Evolutionary conservation across 2,113 vertebrate species (phyloP).

Genomic region (Aldabrachelys gigantea): DNA sequence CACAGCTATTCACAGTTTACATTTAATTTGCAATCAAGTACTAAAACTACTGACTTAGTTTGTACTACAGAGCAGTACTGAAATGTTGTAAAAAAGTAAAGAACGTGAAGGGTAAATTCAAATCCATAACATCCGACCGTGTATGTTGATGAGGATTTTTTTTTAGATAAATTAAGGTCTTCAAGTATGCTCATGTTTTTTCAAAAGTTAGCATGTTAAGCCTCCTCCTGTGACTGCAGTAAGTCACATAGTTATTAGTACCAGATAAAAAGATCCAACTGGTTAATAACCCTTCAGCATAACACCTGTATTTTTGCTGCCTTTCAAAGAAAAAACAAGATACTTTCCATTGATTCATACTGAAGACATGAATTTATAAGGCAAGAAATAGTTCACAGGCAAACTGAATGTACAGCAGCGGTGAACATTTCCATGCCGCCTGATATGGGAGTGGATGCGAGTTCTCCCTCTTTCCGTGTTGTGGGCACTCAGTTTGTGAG

Average conservation of each 20-base stretch:
- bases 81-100: slow-evolving; percentile 34
- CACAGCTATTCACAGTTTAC: slow-evolving; percentile 42
- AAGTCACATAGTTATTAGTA: slow-evolving; percentile 60
- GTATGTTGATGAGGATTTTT: slow-evolving; percentile 42
- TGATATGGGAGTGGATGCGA: not conserved
- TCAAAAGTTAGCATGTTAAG: slow-evolving; percentile 53
- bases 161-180: slow-evolving; percentile 58
- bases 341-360: slow-evolving; percentile 41
- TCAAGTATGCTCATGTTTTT: slow-evolving; percentile 35
- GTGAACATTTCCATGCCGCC: slow-evolving; percentile 23
- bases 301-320: slow-evolving; percentile 63
- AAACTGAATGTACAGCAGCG: slow-evolving; percentile 46
- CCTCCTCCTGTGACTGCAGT: slow-evolving; percentile 31
- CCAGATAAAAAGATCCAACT: slow-evolving; percentile 44
- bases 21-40: slow-evolving; percentile 42
- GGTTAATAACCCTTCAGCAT: slow-evolving; percentile 58
- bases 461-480: not conserved
- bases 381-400: slow-evolving; percentile 52
- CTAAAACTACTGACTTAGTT: slow-evolving; percentile 49
- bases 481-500: not conserved
- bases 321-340: slow-evolving; percentile 42
- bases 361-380: slow-evolving; percentile 63
- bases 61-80: slow-evolving; percentile 21
- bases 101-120: slow-evolving; percentile 36
- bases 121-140: slow-evolving; percentile 49